Percentiles rank a stretch among this genome's conserved stretches.
These are phyloP conservation scores for Coracopsis vasa DNA, from an alignment of 2,113 vertebrate species.

Conservation along the genomic window DNA sequence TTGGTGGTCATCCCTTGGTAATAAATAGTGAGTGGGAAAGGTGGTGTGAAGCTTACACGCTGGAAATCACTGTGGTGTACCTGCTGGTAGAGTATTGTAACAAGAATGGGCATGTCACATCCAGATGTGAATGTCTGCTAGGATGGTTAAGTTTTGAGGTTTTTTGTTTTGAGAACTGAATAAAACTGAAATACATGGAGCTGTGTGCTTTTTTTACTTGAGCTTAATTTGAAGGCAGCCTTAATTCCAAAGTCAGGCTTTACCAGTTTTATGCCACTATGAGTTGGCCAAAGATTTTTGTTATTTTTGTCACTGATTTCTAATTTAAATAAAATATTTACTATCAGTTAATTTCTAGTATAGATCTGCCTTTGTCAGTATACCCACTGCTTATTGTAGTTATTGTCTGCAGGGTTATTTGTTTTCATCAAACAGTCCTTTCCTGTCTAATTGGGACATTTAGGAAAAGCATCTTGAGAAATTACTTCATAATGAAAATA, in stretches of 20 bases:
- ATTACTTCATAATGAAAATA: background rate
- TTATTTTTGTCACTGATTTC: background rate
- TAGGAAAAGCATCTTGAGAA: background rate
- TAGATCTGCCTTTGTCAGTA: background rate
- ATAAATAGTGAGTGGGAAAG: background rate
- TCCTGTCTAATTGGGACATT: background rate
- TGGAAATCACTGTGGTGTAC: background rate
- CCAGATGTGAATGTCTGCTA: background rate
- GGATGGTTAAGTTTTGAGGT: background rate
- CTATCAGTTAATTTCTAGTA: background rate
- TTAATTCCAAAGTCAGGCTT: background rate
- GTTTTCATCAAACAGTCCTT: background rate
- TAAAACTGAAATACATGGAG: background rate
- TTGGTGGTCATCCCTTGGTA: background rate
- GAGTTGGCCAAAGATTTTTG: background rate
- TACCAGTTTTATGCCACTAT: background rate
- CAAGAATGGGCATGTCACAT: background rate
- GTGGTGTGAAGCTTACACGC: background rate
- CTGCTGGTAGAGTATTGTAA: background rate
- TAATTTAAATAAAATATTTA: background rate
- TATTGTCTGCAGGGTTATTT: background rate
- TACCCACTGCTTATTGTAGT: background rate
- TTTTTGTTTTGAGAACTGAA: background rate
- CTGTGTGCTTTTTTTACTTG: background rate
- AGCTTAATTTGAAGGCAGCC: background rate